These are phyloP conservation scores for Drosophila ustulata DNA, from an alignment of 2,888 invertebrate species.

Conservation along the genomic window DNA sequence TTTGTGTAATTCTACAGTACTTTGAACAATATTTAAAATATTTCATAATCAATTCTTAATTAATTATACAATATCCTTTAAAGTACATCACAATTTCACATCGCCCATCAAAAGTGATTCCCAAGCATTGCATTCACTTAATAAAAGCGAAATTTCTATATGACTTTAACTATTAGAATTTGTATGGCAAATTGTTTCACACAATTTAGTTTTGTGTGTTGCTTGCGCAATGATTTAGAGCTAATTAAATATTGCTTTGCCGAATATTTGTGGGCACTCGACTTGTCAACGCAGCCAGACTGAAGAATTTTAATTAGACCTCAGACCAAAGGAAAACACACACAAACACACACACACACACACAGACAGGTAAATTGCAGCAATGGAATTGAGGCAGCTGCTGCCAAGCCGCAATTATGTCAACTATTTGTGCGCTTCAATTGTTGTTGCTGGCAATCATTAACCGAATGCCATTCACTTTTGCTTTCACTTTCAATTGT, in stretches of 20 bases:
- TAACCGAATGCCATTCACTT: slow-evolving; percentile 48
- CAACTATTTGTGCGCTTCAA: slow-evolving; percentile 39
- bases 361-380: slow-evolving; percentile 27
- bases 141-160: no score
- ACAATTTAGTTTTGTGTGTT: neutral
- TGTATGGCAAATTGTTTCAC: no score
- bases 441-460: slow-evolving; percentile 39
- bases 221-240: slow-evolving; percentile 3
- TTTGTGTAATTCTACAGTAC: no score
- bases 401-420: slow-evolving; percentile 43
- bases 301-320: slow-evolving; percentile 55
- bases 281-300: neutral
- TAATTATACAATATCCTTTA: no score
- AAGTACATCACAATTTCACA: no score
- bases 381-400: slow-evolving; percentile 36
- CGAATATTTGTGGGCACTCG: slow-evolving; percentile 31
- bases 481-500: slow-evolving; percentile 28
- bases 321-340: neutral
- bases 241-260: slow-evolving; percentile 15
- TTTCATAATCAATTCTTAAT: no score
- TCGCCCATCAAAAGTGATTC: no score
- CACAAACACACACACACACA: neutral
- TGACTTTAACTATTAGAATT: neutral
- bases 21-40: no score
- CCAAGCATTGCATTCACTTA: no score